A percentile compares a stretch with the other conserved stretches of the same genome.
phyloP scores from a whole-genome alignment of 2,113 vertebrate species.

The Phaethornis superciliosus region DNA sequence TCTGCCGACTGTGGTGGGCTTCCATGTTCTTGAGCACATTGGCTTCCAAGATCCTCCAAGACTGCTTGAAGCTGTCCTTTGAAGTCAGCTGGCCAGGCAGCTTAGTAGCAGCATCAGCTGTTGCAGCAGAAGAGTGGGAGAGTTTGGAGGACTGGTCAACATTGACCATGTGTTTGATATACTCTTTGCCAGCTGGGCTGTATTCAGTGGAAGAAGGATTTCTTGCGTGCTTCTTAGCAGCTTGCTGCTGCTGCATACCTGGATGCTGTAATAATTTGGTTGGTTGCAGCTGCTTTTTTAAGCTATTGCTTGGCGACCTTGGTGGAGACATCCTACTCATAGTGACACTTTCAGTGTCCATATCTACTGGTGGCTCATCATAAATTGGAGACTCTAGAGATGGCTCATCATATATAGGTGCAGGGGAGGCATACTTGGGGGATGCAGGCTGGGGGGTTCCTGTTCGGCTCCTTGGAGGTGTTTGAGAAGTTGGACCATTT shows the following conservation, averaged over 20 bases:
- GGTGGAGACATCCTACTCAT: constrained; percentile 69
- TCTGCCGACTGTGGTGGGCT: constrained; percentile 83
- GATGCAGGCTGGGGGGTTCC: constrained; percentile 79
- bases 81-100: constrained; percentile 65
- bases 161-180: constrained; percentile 91
- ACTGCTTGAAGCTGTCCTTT: constrained; percentile 85
- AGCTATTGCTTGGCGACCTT: constrained; percentile 78
- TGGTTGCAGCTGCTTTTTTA: constrained; percentile 73
- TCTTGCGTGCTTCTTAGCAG: constrained; percentile 74
- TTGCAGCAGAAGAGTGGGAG: constrained; percentile 48
- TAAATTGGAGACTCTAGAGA: constrained; percentile 86
- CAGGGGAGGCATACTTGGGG: constrained; percentile 80
- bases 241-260: constrained; percentile 64
- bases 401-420: constrained; percentile 85
- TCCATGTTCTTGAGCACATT: constrained; percentile 86
- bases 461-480: constrained; percentile 74
- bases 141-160: constrained; percentile 75
- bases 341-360: constrained; percentile 83
- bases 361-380: constrained; percentile 88
- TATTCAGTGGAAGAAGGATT: constrained; percentile 84
- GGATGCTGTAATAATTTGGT: constrained; percentile 82
- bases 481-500: constrained; percentile 73
- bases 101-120: constrained; percentile 30
- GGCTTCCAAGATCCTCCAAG: constrained; percentile 84
- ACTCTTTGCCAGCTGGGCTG: constrained; percentile 88